These are phyloP conservation scores for Sebastes trivittatus DNA, from an alignment of 2,797 vertebrate genomes.

Conservation along the genomic window DNA sequence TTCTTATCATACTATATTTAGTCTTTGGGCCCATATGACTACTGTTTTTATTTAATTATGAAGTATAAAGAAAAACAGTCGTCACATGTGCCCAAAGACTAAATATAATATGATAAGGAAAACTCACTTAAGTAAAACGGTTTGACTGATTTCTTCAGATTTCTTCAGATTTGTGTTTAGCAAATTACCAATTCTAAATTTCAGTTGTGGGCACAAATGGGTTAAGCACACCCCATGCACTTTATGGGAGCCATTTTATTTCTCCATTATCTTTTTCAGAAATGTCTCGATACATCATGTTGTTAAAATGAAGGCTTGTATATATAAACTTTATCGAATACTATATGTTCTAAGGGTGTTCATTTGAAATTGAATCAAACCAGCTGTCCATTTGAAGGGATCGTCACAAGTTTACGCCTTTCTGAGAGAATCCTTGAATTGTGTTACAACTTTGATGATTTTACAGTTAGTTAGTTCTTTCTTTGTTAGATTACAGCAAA, in stretches of 20 bases:
- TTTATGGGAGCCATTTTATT: constrained; percentile 11
- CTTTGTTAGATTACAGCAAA: background rate
- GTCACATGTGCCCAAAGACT: background rate
- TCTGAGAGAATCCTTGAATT: background rate
- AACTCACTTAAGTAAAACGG: background rate
- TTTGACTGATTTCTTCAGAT: background rate
- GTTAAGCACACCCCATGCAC: constrained; percentile 22
- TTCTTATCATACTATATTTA: background rate
- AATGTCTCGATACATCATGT: background rate
- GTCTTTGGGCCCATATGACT: background rate
- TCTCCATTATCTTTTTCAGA: background rate
- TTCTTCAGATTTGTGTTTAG: background rate
- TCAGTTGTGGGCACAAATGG: background rate
- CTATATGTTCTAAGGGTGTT: constrained; percentile 6
- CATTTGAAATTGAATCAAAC: background rate
- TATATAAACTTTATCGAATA: constrained; percentile 34
- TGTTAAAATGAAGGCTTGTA: constrained; percentile 66
- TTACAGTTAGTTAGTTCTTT: background rate
- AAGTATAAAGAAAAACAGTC: background rate
- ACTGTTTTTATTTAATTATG: background rate
- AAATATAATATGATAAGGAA: background rate
- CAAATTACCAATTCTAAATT: background rate
- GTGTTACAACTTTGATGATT: background rate
- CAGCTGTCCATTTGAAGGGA: background rate
- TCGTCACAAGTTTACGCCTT: background rate